Evolutionary conservation across 2,113 vertebrate species (phyloP).

Genomic region (Pagrus major): DNA sequence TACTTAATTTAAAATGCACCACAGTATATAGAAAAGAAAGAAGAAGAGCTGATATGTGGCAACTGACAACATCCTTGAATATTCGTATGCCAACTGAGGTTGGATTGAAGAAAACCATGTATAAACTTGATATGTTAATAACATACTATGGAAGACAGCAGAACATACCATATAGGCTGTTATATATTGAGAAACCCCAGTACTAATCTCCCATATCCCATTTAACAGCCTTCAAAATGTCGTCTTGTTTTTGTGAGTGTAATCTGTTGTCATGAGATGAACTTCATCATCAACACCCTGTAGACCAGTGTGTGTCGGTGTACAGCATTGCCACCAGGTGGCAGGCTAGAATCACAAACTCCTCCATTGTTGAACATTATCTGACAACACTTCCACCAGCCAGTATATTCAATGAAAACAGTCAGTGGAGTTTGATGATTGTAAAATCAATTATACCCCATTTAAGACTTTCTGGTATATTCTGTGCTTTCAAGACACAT

Average conservation of each 20-base stretch:
- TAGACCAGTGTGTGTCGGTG: neutral
- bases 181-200: too few species aligned
- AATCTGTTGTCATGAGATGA: neutral
- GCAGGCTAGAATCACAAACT: slow-evolving; percentile 47
- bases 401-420: neutral
- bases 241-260: neutral
- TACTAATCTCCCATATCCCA: too few species aligned
- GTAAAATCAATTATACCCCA: neutral
- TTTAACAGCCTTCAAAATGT: neutral
- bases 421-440: neutral
- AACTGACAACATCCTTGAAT: neutral
- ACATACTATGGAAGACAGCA: too few species aligned
- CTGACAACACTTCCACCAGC: neutral
- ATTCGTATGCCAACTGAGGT: too few species aligned
- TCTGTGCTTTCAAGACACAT: neutral
- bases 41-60: neutral
- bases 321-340: slow-evolving; percentile 67
- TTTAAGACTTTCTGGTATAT: neutral
- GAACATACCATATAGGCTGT: too few species aligned
- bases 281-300: neutral
- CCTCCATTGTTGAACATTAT: neutral
- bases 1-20: too few species aligned
- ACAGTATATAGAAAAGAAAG: too few species aligned
- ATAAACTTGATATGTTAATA: too few species aligned
- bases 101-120: neutral